phyloP scores from a whole-genome alignment of 2,888 invertebrate species.

The Macrophya alboannulata region DNA sequence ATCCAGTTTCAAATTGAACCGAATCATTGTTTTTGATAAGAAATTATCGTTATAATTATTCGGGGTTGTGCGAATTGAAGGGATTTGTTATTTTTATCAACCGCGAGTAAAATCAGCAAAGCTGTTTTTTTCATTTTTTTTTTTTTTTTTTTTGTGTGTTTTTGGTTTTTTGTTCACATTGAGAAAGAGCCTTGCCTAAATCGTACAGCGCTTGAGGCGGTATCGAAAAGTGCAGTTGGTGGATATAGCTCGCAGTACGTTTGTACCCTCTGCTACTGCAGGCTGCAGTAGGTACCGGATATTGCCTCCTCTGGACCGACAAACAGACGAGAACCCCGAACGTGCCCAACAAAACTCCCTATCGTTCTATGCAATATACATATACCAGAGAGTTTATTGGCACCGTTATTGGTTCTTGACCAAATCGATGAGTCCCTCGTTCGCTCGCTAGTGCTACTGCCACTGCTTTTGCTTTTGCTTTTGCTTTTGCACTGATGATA shows the following conservation, averaged over 20 bases:
- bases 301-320: conserved; percentile 41
- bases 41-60: not conserved
- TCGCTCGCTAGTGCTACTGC: not conserved
- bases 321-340: conserved; percentile 38
- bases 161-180: not conserved
- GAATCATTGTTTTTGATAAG: not conserved
- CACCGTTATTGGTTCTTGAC: conserved; percentile 48
- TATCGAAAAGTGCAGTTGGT: conserved; percentile 12
- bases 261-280: not conserved
- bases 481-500: not conserved
- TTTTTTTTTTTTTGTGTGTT: no score
- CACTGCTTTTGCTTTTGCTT: not conserved
- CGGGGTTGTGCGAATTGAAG: not conserved
- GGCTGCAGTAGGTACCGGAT: conserved; percentile 29
- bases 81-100: not conserved
- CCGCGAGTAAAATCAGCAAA: not conserved
- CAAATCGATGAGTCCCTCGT: conserved; percentile 35
- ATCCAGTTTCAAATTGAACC: not conserved
- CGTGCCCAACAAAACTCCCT: conserved; percentile 42
- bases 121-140: not conserved
- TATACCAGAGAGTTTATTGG: conserved; percentile 45
- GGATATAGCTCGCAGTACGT: conserved; percentile 16
- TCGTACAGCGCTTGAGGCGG: not conserved
- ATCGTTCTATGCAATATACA: conserved; percentile 29
- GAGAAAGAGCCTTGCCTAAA: not conserved